A percentile compares a stretch with the other conserved stretches of the same genome.
Conservation (phyloP, 1,140 invertebrate species). For the Liolophura sinensis region DNA sequence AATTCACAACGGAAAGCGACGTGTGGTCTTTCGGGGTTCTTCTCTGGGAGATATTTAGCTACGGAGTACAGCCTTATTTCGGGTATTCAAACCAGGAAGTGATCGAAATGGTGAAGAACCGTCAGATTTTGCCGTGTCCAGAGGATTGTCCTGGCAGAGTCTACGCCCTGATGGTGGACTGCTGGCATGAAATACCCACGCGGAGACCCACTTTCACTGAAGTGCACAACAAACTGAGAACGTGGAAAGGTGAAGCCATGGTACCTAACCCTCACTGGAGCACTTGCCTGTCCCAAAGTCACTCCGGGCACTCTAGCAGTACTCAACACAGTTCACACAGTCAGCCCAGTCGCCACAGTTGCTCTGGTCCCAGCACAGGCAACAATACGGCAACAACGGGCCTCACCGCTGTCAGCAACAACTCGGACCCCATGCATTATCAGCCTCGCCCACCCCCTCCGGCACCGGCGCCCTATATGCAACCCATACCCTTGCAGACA, state of each 20-base stretch:
- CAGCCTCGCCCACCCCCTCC: constrained; percentile 7
- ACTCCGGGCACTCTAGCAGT: constrained; percentile 53
- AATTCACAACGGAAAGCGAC: constrained; percentile 97
- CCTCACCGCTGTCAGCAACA: constrained; percentile 48
- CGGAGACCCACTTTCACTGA: constrained; percentile 85
- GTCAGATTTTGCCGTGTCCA: constrained; percentile 93
- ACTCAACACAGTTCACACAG: constrained; percentile 51
- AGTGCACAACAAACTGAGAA: constrained; percentile 68
- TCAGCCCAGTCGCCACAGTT: constrained; percentile 56
- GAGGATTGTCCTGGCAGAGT: constrained; percentile 88
- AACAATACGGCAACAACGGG: constrained; percentile 64
- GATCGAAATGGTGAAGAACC: constrained; percentile 92
- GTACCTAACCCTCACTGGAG: constrained; percentile 51
- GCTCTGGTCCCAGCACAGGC: constrained; percentile 52
- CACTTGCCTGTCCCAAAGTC: constrained; percentile 41
- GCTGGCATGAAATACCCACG: constrained; percentile 92
- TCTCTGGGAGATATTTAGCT: constrained; percentile 98
- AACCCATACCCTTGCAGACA: neutral
- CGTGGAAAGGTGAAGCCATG: constrained; percentile 64
- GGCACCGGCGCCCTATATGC: constrained; percentile 5
- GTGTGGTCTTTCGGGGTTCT: constrained; percentile 98
- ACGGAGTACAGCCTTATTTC: constrained; percentile 91
- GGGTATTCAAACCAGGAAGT: constrained; percentile 97
- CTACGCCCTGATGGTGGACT: constrained; percentile 94
- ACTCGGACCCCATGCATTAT: constrained; percentile 29